phyloP scores from a whole-genome alignment of 2,113 vertebrate genomes.

The Sorex araneus region DNA sequence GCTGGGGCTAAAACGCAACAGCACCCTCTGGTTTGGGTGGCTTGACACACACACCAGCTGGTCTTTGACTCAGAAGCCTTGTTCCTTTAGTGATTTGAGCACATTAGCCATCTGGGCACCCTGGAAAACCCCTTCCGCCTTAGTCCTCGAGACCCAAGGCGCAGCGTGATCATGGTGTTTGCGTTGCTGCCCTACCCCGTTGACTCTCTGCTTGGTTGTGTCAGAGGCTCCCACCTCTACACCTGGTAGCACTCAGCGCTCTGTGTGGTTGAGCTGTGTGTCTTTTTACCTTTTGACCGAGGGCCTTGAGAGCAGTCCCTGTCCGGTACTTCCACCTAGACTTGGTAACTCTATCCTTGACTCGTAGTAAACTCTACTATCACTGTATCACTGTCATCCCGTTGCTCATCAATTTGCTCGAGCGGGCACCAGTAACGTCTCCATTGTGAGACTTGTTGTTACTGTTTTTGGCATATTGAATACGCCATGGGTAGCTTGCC shows the following conservation, averaged over 20 bases:
- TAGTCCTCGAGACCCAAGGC: neutral
- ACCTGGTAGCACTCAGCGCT: neutral
- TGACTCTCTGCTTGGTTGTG: neutral
- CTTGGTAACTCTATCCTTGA: constrained; percentile 40
- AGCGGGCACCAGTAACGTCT: no score
- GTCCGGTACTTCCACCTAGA: neutral
- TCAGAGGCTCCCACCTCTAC: neutral
- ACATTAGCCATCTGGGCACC: neutral
- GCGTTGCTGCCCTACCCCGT: neutral
- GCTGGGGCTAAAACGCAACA: constrained; percentile 29
- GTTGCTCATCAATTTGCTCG: no score
- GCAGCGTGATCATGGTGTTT: neutral
- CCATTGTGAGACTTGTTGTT: no score
- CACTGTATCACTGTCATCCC: no score
- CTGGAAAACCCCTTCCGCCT: neutral
- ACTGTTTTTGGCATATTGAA: no score
- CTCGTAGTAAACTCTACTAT: neutral
- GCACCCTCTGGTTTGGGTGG: neutral
- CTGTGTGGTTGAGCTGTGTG: neutral
- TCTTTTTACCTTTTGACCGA: neutral
- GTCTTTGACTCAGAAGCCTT: neutral
- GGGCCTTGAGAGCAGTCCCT: neutral
- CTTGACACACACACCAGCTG: neutral
- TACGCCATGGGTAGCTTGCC: no score
- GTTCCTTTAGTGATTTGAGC: neutral